These are phyloP conservation scores for Schizopygopsis malacanthus DNA, from an alignment of 2,797 vertebrate species.

Conservation along the genomic window DNA sequence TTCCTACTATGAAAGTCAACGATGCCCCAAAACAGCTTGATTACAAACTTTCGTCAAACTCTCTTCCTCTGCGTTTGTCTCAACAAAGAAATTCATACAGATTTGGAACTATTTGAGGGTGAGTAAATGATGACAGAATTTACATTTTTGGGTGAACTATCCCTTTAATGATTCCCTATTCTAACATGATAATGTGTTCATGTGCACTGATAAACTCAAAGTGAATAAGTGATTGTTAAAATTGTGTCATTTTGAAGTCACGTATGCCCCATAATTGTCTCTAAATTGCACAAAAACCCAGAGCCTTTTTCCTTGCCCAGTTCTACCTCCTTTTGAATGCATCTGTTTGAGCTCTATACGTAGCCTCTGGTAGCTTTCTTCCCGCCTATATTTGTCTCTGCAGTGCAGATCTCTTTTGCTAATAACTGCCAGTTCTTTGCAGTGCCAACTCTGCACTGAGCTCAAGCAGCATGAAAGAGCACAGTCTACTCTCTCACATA, in stretches of 20 bases:
- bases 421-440: constrained; percentile 77
- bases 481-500: not conserved
- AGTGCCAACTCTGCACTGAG: constrained; percentile 56
- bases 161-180: not conserved
- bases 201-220: not conserved
- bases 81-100: no score
- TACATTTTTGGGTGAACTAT: no score
- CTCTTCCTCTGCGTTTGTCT: no score
- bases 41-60: no score
- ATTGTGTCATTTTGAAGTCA: not conserved
- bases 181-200: not conserved
- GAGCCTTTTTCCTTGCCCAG: not conserved
- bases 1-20: no score
- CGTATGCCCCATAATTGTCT: not conserved
- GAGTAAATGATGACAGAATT: no score
- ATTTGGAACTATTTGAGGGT: no score
- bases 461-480: constrained; percentile 13
- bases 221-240: not conserved
- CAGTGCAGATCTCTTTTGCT: constrained; percentile 82
- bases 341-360: not conserved
- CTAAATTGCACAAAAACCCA: not conserved
- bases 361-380: constrained; percentile 48
- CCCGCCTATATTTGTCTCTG: constrained; percentile 70
- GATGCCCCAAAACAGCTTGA: no score
- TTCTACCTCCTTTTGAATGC: constrained; percentile 49